Evolutionary conservation across 92 coral and sea anemone species (phyloP).

Genomic region (Hydrozoanthus gracilis): DNA sequence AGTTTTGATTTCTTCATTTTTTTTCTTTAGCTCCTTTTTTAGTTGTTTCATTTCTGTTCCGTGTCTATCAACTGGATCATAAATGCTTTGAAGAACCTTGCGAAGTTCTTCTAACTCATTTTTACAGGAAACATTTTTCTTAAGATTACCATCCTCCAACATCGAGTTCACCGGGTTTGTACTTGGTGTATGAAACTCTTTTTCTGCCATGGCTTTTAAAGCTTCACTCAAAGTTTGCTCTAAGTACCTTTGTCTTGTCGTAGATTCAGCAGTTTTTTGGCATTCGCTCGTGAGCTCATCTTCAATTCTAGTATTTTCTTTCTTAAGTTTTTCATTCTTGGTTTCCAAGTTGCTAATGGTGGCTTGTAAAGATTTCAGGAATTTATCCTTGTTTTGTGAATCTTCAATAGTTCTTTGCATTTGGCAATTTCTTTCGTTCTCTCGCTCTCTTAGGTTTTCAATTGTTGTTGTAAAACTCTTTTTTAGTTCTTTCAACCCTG

Average conservation of each 20-base stretch:
- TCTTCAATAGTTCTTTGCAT: not conserved
- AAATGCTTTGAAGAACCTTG: not conserved
- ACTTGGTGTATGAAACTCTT: not conserved
- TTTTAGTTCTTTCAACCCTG: constrained; percentile 2
- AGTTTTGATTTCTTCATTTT: not conserved
- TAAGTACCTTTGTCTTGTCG: constrained; percentile 4
- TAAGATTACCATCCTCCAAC: not conserved
- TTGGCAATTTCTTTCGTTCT: not conserved
- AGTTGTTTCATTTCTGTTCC: not conserved
- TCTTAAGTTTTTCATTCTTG: not conserved
- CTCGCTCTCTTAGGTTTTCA: not conserved
- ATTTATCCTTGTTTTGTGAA: not conserved
- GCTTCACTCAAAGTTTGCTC: not conserved
- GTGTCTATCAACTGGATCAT: not conserved
- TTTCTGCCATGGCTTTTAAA: constrained; percentile 9
- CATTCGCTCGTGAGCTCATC: constrained; percentile 11
- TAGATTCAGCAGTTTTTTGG: not conserved
- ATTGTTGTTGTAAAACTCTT: not conserved
- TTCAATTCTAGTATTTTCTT: not conserved
- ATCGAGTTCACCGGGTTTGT: not conserved
- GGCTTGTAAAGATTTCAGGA: not conserved
- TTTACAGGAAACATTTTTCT: not conserved
- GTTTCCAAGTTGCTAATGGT: constrained; percentile 9
- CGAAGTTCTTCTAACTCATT: not conserved
- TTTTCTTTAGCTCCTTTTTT: not conserved